phyloP scores from a whole-genome alignment of 2,113 vertebrate species.

The Corydoras sp. region DNA sequence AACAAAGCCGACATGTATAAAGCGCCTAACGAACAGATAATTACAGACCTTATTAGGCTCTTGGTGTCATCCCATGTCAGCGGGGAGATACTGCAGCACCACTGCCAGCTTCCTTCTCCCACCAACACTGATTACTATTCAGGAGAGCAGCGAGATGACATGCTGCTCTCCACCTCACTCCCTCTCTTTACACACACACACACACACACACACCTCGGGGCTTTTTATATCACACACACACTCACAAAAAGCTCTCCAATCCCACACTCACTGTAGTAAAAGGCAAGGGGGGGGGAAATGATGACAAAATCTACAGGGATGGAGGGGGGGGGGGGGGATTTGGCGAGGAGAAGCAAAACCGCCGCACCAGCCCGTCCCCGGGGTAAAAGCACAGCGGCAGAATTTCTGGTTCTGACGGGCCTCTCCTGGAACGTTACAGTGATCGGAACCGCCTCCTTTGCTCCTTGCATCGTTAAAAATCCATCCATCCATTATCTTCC shows the following conservation, averaged over 20 bases:
- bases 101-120: constrained; percentile 60
- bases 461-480: too few relatives aligned
- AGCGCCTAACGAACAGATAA: constrained; percentile 6
- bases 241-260: constrained; percentile 20
- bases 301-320: not conserved
- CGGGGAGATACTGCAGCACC: constrained; percentile 73
- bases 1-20: too few relatives aligned
- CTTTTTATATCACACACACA: constrained; percentile 56
- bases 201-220: constrained; percentile 60
- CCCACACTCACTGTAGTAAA: not conserved
- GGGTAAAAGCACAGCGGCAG: not conserved
- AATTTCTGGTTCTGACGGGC: constrained; percentile 19
- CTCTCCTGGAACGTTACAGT: constrained; percentile 17
- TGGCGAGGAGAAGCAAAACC: too few relatives aligned
- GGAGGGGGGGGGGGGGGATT: too few relatives aligned
- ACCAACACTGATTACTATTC: constrained; percentile 78
- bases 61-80: constrained; percentile 46
- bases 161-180: constrained; percentile 36
- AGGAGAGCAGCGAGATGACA: constrained; percentile 79
- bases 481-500: too few relatives aligned
- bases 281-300: not conserved
- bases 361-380: constrained; percentile 21
- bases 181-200: not conserved
- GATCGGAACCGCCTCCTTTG: too few relatives aligned
- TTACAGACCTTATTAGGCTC: constrained; percentile 22